Evolutionary conservation across 2,113 vertebrate species (phyloP).

Genomic region (Paracanthobrama guichenoti): DNA sequence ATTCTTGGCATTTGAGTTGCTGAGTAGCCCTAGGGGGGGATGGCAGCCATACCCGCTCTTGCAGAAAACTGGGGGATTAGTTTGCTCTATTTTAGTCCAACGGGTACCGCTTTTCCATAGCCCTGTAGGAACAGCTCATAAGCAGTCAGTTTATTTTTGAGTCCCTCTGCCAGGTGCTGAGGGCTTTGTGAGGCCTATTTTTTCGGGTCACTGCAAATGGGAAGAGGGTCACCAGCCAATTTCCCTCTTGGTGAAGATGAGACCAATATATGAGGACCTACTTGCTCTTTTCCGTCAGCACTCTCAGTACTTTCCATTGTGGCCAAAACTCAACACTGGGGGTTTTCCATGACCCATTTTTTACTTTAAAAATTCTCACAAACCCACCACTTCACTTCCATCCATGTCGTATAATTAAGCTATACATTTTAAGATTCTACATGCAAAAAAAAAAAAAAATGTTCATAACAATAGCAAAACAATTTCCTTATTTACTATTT

Average conservation of each 20-base stretch:
- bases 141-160: conserved; percentile 45
- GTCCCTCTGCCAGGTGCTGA: conserved; percentile 36
- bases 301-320: not conserved
- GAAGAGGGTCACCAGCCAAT: not conserved
- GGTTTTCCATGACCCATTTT: conserved; percentile 17
- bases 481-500: not conserved
- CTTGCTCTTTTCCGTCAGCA: not conserved
- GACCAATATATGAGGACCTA: not conserved
- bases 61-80: conserved; percentile 50
- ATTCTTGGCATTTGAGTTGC: conserved; percentile 49
- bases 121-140: conserved; percentile 36
- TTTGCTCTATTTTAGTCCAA: conserved; percentile 47
- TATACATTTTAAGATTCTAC: not conserved
- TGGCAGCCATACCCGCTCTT: conserved; percentile 38
- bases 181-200: conserved; percentile 35
- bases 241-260: conserved; percentile 16
- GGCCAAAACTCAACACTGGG: not conserved
- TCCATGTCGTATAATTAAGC: not conserved
- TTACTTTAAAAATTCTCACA: not conserved
- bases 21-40: conserved; percentile 35
- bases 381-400: not conserved
- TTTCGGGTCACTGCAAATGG: conserved; percentile 3
- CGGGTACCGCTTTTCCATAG: conserved; percentile 26
- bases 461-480: not conserved
- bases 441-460: not conserved